Percentiles rank a stretch among this genome's conserved stretches.
These are phyloP conservation scores for Camponotus fellah DNA, from an alignment of 2,888 invertebrate genomes.

Conservation along the genomic window DNA sequence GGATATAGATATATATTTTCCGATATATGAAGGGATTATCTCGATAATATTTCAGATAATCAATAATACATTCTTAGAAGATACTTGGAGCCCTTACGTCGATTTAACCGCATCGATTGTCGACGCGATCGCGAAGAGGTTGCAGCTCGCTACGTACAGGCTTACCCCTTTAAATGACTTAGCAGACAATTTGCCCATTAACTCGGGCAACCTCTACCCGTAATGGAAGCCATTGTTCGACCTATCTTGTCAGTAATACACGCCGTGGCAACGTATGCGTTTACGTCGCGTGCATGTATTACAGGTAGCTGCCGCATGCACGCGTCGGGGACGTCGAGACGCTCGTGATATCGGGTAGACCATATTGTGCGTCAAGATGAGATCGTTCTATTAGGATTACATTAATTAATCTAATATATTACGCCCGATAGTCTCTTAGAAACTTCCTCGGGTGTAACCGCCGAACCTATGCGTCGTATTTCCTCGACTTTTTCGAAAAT, in stretches of 20 bases:
- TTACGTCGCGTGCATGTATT: conserved; percentile 68
- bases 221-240: conserved; percentile 85
- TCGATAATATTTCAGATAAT: conserved; percentile 22
- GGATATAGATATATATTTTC: not conserved
- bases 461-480: not conserved
- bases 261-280: conserved; percentile 69
- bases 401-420: conserved; percentile 83
- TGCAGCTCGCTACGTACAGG: conserved; percentile 72
- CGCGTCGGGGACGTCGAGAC: conserved; percentile 75
- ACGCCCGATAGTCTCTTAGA: conserved; percentile 67
- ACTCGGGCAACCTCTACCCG: conserved; percentile 80
- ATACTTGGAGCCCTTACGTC: conserved; percentile 46
- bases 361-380: conserved; percentile 84
- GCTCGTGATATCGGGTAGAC: conserved; percentile 79
- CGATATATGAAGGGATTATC: not conserved
- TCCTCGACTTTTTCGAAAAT: conserved; percentile 19
- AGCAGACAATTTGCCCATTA: conserved; percentile 84
- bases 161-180: conserved; percentile 83
- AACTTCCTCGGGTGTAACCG: conserved; percentile 40
- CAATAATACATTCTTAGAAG: conserved; percentile 5
- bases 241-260: conserved; percentile 83
- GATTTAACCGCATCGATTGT: conserved; percentile 77
- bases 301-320: conserved; percentile 73
- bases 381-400: conserved; percentile 83
- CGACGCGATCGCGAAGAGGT: conserved; percentile 73